Evolutionary conservation across 92 coral and sea anemone genomes (phyloP).

Genomic region (Blastomussa wellsi): DNA sequence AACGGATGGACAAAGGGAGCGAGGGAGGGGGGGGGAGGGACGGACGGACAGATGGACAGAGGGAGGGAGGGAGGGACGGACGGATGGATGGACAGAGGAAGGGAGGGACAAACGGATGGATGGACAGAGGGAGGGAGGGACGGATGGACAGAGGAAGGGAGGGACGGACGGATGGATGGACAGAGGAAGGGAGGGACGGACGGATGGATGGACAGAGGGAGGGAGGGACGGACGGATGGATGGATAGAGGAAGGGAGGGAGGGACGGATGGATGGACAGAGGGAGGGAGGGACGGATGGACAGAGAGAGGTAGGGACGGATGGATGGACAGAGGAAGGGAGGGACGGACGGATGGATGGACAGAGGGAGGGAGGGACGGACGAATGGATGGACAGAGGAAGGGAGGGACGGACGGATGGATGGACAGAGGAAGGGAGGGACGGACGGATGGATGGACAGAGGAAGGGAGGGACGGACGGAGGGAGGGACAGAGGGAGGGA

Average conservation of each 20-base stretch:
- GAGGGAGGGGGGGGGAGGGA: neutral
- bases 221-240: neutral
- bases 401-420: neutral
- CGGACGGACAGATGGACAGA: neutral
- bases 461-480: neutral
- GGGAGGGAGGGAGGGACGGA: neutral
- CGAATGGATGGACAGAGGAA: neutral
- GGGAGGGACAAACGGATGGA: neutral
- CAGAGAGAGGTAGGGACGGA: neutral
- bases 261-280: neutral
- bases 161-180: neutral
- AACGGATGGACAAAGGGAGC: neutral
- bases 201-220: neutral
- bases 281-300: neutral
- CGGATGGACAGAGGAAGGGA: neutral
- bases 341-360: neutral
- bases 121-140: neutral
- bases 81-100: neutral
- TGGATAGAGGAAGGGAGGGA: constrained; percentile 7
- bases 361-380: neutral
- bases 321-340: neutral
- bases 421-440: neutral
- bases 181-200: neutral
- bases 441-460: neutral
- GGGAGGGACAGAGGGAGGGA: neutral